Evolutionary conservation across 2,888 invertebrate species (phyloP).

Genomic region (Euproctis similis): DNA sequence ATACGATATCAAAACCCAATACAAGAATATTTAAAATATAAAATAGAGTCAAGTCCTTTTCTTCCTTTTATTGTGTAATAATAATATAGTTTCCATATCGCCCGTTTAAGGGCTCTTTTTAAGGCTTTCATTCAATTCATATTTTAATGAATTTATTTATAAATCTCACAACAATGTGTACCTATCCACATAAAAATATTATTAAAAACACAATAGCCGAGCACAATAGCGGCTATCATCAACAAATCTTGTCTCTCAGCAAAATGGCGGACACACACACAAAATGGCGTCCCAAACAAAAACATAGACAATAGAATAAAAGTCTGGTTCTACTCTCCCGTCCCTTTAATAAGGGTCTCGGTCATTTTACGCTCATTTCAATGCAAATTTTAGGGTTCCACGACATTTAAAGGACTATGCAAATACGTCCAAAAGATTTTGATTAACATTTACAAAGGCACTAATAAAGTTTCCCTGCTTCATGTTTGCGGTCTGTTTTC

Average conservation of each 20-base stretch:
- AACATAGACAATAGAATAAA: slow-evolving; percentile 64
- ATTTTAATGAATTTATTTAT: no score
- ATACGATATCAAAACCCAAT: no score
- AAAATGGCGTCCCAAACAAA: slow-evolving; percentile 44
- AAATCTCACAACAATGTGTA: slow-evolving; percentile 7
- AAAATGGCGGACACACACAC: slow-evolving; percentile 44
- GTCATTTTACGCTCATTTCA: slow-evolving; percentile 67
- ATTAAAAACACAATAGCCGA: slow-evolving; percentile 17
- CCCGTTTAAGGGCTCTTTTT: no score
- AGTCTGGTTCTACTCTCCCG: slow-evolving; percentile 42
- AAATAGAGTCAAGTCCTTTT: no score
- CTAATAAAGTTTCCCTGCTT: slow-evolving; percentile 10
- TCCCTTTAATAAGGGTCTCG: slow-evolving; percentile 58
- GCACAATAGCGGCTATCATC: slow-evolving; percentile 40
- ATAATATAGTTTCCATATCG: neutral
- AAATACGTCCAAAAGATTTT: slow-evolving; percentile 63
- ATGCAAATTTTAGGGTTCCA: slow-evolving; percentile 68
- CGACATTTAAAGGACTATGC: slow-evolving; percentile 61
- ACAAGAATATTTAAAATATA: no score
- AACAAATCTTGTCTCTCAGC: slow-evolving; percentile 42
- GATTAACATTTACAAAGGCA: slow-evolving; percentile 62
- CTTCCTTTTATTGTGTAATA: slow-evolving; percentile 14
- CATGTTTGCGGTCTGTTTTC: slow-evolving; percentile 3
- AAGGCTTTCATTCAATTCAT: no score
- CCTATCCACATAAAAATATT: slow-evolving; percentile 11